Conservation (phyloP, 1,140 invertebrate genomes). For the Yoshiicerus persimilis region DNA sequence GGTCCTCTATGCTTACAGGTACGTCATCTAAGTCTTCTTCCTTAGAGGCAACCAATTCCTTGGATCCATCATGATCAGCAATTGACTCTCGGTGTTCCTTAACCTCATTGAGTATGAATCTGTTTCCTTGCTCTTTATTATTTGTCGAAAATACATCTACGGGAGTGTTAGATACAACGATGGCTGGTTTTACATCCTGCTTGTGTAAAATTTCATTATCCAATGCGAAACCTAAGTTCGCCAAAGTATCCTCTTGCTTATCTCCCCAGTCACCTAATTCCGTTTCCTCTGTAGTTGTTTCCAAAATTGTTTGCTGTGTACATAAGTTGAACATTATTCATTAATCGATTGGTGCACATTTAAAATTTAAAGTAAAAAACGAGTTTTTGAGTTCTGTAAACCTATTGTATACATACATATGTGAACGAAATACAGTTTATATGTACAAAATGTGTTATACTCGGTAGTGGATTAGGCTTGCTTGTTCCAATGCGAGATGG, state of each 20-base stretch:
- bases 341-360: background rate
- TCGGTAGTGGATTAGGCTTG: conserved; percentile 29
- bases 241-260: background rate
- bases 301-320: background rate
- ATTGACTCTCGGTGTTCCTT: background rate
- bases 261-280: background rate
- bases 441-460: too few relatives aligned
- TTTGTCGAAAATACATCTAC: too few relatives aligned
- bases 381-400: too few relatives aligned
- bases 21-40: background rate
- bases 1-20: background rate
- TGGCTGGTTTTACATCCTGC: background rate
- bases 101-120: background rate
- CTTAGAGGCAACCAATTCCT: background rate
- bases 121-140: background rate
- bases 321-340: background rate
- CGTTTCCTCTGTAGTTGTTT: background rate
- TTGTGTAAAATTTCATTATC: background rate
- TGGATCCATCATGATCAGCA: background rate
- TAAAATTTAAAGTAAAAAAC: background rate
- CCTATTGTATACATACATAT: too few relatives aligned
- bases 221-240: background rate
- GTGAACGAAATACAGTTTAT: too few relatives aligned
- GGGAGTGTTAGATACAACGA: background rate
- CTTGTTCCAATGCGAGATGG: conserved; percentile 12